Percentiles rank a stretch among this genome's conserved stretches.
These are phyloP conservation scores for Cosmia trapezina DNA, from an alignment of 2,888 invertebrate genomes.

Conservation along the genomic window DNA sequence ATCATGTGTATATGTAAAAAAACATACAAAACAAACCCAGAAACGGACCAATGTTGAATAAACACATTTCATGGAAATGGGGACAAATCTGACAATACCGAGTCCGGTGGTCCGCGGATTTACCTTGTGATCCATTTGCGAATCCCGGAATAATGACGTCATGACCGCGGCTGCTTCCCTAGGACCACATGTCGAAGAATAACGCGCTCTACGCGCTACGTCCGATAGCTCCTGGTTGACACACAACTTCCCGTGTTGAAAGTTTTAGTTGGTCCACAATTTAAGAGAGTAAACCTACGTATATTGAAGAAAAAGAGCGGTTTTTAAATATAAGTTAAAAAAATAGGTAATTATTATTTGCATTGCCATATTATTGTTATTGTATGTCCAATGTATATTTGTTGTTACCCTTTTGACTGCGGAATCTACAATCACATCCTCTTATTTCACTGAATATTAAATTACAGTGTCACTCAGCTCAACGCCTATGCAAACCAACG, in stretches of 20 bases:
- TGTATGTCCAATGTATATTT: slow-evolving; percentile 3
- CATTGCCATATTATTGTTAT: not conserved
- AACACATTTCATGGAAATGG: slow-evolving; percentile 89
- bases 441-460: slow-evolving; percentile 58
- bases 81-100: slow-evolving; percentile 87
- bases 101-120: slow-evolving; percentile 82
- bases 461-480: slow-evolving; percentile 67
- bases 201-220: slow-evolving; percentile 11
- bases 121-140: slow-evolving; percentile 76
- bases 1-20: slow-evolving; percentile 86
- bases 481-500: slow-evolving; percentile 75
- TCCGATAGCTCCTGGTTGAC: slow-evolving; percentile 12
- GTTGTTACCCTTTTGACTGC: slow-evolving; percentile 19
- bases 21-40: slow-evolving; percentile 81
- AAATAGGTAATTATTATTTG: not conserved
- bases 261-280: slow-evolving; percentile 1
- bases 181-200: slow-evolving; percentile 37
- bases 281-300: not conserved
- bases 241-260: slow-evolving; percentile 38
- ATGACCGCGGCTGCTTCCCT: slow-evolving; percentile 43
- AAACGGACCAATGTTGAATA: slow-evolving; percentile 86
- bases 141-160: slow-evolving; percentile 73
- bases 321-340: too few species aligned
- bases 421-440: slow-evolving; percentile 35
- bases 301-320: not conserved